Base-by-base conservation (phyloP, 2,888 invertebrate species). In the Altica lythri region DNA sequence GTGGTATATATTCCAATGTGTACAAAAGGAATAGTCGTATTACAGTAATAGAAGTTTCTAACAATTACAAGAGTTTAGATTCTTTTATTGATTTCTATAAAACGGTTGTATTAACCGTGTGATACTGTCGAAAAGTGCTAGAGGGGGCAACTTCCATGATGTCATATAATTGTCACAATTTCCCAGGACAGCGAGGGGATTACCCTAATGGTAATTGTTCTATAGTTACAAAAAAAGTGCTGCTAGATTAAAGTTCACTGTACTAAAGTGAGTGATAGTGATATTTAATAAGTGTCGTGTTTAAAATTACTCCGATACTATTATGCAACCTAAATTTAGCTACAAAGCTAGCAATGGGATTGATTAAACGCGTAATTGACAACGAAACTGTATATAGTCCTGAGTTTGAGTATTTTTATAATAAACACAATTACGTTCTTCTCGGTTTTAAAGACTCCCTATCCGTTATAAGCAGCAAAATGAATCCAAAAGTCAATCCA, bases 371-470 rank as follows among this genome's bases (percentile, higher is more conserved):
- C 45, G 17, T 50, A 49, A 53, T 53, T 34, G 14, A 35, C 9
- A 19, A 32, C n/a, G 34, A 46, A 43, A 49, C 34, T 34, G 44
- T 55, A 38, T 59, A 50, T 47, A 43, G 43, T 29, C 29, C 45
- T 2, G 47, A 47, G 34, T 46, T 34, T 9, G 48, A 53, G 45
- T n/a, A n/a, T 16, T 25, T 42, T 6, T 37, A 55, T 13, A 22
- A 45, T 22, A 49, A 49, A 40, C 6, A 13, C 0, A 50, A 43
- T 50, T 47, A 38, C 27, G 16, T 8, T 34, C 42, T 59, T 17
- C 40, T 59, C 10, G 59, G 59, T 1, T 59, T 55, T 14, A 53
- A 53, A 22, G 49, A 53, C 30, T 40, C 17, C 16, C 29, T 51
- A 29, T 48, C 59, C n/a, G 55, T 59, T 10, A 10, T 59, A 19